Conservation (phyloP, 2,888 invertebrate genomes). For the Penaeus monodon region DNA sequence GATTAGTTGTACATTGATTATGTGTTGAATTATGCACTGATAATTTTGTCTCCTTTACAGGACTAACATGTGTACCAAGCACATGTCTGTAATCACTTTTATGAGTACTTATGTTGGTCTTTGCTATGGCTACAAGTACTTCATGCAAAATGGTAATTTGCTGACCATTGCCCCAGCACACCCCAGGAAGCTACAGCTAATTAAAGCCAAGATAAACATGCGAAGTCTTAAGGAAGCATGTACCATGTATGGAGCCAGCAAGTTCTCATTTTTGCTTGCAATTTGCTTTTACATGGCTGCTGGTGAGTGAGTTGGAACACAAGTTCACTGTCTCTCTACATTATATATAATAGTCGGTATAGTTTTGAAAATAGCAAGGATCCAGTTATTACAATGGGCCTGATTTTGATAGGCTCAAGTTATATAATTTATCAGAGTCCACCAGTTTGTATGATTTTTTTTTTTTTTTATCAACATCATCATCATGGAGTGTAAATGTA, state of each 20-base stretch:
- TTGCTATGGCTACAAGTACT: conserved; percentile 33
- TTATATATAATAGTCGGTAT: too few species aligned
- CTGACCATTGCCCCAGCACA: conserved; percentile 35
- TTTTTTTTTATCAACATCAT: too few species aligned
- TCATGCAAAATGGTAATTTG: conserved; percentile 45
- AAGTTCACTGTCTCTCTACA: background rate
- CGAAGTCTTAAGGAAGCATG: conserved; percentile 37
- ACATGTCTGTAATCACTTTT: conserved; percentile 28
- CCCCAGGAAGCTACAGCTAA: conserved; percentile 46
- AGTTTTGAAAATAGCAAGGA: too few species aligned
- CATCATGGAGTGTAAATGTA: too few species aligned
- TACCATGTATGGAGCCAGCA: conserved; percentile 41
- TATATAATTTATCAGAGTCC: too few species aligned
- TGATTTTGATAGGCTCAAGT: too few species aligned
- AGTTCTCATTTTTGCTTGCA: conserved; percentile 30
- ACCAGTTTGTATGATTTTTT: too few species aligned
- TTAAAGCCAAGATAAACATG: conserved; percentile 34
- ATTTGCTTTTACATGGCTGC: conserved; percentile 19
- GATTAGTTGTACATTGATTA: background rate
- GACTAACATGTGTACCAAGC: conserved; percentile 31
- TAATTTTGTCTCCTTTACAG: conserved; percentile 3
- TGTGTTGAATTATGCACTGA: background rate
- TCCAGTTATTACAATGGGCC: too few species aligned
- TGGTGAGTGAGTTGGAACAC: conserved; percentile 9
- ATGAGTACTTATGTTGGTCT: conserved; percentile 30